Base-by-base conservation (phyloP, 1,140 invertebrate species). In the Drosophila athabasca region DNA sequence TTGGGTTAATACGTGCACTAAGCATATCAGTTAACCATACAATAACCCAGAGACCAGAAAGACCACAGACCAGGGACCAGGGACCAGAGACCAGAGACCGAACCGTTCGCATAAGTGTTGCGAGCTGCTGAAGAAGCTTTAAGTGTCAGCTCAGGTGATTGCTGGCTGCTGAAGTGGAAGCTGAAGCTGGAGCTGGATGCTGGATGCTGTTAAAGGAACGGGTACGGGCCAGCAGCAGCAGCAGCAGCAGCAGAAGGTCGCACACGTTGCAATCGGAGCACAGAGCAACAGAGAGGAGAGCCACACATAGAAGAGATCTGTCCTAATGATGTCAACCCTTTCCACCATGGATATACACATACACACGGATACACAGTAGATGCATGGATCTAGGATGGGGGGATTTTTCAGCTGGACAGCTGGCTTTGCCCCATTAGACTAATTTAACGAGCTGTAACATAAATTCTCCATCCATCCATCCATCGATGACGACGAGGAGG, bases 21-120 rank as follows among this genome's bases (percentile, higher is more conserved):
- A 87, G 82, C 82, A 85, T 87, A 87, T 87, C 82, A 87, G 82
- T 87, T 87, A 82, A 88, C 83, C 82, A 87, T 68, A 84, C 81
- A 84, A 84, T 84, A 79, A 83, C 60, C 78, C 76, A 73, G 71
- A 75, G 71, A 39, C 9, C 35, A 11, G 65, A 2, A 6, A 6
- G 29, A 29, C 29, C 31, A 31, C 31, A 31, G 31, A 2, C 11
- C 3, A 2, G 35, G 3, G 3, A 13, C 35, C 3, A 5, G 35
- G 71, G 71, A 39, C 11, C 35, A 39, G 65, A 31, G 29, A 31
- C 31, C 35, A 39, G 9, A 39, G 35, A 3, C 11, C 35, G 11
- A 39, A 78, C 59, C 77, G 73, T 77, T 77, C 77, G 80, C 76
- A 85, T 84, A 85, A 87, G 78, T 87, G 82, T 88, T 87, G 82